Base-by-base conservation (phyloP, 2,888 invertebrate genomes). In the Escarpia spicata region DNA sequence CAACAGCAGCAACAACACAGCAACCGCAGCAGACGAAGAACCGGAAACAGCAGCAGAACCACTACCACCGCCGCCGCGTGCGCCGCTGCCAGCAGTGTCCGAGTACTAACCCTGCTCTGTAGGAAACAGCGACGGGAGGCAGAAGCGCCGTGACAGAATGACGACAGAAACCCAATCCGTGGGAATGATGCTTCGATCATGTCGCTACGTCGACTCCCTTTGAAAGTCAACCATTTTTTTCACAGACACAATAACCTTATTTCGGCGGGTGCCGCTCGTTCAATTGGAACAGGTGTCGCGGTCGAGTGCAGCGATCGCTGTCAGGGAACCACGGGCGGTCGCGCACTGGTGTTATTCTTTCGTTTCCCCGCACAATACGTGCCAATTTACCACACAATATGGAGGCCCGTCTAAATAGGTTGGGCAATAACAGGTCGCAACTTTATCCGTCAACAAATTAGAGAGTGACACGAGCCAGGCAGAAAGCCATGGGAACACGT, bases 381-480 rank as follows among this genome's bases (percentile, higher is more conserved):
- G 60, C 60, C 60, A 60, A 60, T 60, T 60, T 60, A 60, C 26
- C 60, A 60, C 60, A 60, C 60, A 60, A 60, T 60, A 60, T 60
- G 60, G 60, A 60, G 60, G 60, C 60, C 26, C 60, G 60, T 60
- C 60, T 60, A 60, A 60, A 60, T 60, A 60, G 60, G 26, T 12
- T 19, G 60, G 60, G 60, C 60, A 60, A 60, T 60, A 60, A 60
- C 60, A 60, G 60, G 60, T 60, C 60, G 60, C 60, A 60, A 60
- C 60, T 60, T 60, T 60, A 60, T 60, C 60, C 60, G 60, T 60
- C 60, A 60, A 60, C 60, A 60, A 60, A 60, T 60, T 60, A 60
- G 60, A 60, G 60, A 60, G 60, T 60, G 60, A 60, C 60, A 60
- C 60, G 60, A 60, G 60, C 12, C 60, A 15, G 19, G 9, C 19